A percentile compares a stretch with the other conserved stretches of the same genome.
Evolutionary conservation across 2,797 vertebrate species (phyloP).

Genomic region (Catamblyrhynchus diadema): DNA sequence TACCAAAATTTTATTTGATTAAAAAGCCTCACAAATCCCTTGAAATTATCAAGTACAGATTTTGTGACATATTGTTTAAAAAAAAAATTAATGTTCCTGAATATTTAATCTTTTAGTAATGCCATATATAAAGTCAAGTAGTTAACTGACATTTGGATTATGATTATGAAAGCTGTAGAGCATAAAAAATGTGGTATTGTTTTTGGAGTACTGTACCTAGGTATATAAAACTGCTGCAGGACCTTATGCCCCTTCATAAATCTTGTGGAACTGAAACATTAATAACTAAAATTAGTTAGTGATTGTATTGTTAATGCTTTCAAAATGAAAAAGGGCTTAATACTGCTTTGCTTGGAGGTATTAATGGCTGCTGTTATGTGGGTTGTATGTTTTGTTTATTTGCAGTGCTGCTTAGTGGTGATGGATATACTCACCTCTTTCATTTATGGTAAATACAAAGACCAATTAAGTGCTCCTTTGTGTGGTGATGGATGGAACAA

Average conservation of each 20-base stretch:
- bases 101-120: background rate
- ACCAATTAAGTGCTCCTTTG: constrained; percentile 48
- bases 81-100: background rate
- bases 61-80: background rate
- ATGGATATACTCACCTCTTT: constrained; percentile 33
- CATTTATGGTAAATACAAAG: constrained; percentile 8
- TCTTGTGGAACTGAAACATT: background rate
- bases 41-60: background rate
- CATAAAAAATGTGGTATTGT: background rate
- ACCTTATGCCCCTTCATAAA: background rate
- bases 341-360: background rate
- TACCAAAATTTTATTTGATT: background rate
- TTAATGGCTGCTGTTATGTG: background rate
- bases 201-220: background rate
- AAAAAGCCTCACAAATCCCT: background rate
- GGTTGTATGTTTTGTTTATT: background rate
- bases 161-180: background rate
- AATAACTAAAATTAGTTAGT: background rate
- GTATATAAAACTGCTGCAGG: background rate
- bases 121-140: background rate
- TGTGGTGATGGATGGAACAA: constrained; percentile 9
- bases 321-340: constrained; percentile 11
- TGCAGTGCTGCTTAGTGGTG: background rate
- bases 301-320: background rate
- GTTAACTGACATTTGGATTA: background rate